Conservation (phyloP, 2,888 invertebrate species). For the Pteria penguin region DNA sequence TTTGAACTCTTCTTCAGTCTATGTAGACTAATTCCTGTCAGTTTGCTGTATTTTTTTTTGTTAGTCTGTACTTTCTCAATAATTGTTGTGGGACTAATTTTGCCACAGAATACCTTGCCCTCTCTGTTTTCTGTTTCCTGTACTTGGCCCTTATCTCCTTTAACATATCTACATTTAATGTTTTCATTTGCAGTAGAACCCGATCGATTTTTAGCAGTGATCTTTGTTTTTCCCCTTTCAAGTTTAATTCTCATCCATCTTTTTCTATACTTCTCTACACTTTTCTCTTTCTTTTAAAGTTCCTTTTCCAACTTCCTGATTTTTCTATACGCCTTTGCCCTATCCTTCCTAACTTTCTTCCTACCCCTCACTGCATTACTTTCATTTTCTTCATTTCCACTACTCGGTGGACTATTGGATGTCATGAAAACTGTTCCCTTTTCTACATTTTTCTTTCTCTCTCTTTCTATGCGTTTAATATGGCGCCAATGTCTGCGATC, state of each 20-base stretch:
- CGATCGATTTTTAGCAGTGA: background rate
- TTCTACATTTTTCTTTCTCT: conserved; percentile 6
- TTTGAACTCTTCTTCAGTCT: background rate
- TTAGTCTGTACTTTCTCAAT: background rate
- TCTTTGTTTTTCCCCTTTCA: background rate
- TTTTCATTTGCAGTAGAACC: background rate
- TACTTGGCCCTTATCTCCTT: background rate
- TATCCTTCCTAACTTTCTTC: conserved; percentile 14
- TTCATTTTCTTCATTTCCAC: background rate
- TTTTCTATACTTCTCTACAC: conserved; percentile 26
- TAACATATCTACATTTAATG: background rate
- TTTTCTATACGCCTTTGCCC: conserved; percentile 25
- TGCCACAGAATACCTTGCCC: background rate
- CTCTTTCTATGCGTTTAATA: conserved; percentile 1
- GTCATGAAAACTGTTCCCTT: conserved; percentile 7
- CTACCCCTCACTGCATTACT: conserved; percentile 1
- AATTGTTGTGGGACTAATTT: background rate
- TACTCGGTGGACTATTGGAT: conserved; percentile 1
- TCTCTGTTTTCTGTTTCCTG: background rate
- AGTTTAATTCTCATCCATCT: conserved; percentile 13
- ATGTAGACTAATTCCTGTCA: background rate
- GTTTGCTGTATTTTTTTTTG: background rate
- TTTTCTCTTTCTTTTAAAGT: background rate
- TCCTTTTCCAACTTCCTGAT: conserved; percentile 1
- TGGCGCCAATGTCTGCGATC: conserved; percentile 10